A percentile compares a stretch with the other conserved stretches of the same genome.
Evolutionary conservation across 64 coral and sea anemone species (phyloP).

Genomic region (Exaiptasia diaphana): DNA sequence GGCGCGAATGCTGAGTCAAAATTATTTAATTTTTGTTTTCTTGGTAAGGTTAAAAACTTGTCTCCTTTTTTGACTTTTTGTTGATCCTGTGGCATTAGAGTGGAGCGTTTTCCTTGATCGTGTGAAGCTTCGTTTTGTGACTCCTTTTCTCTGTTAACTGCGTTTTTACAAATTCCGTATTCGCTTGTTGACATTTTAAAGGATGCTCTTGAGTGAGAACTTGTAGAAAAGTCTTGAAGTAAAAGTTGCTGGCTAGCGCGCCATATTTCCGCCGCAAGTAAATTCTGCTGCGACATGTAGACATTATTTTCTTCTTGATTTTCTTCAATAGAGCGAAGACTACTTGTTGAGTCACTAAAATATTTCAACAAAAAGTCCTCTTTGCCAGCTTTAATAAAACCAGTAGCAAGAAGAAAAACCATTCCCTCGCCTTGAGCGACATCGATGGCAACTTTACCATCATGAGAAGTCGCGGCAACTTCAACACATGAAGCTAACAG

Average conservation of each 20-base stretch:
- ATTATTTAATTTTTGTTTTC: conserved; percentile 13
- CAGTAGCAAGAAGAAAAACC: conserved; percentile 74
- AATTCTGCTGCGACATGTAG: conserved; percentile 14
- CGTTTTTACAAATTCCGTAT: not conserved
- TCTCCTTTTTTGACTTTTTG: not conserved
- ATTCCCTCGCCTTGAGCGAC: conserved; percentile 83
- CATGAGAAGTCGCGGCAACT: conserved; percentile 44
- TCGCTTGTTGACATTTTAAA: not conserved
- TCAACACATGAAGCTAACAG: conserved; percentile 68
- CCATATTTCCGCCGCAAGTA: conserved; percentile 55
- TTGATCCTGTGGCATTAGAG: not conserved
- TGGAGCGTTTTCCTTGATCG: conserved; percentile 25
- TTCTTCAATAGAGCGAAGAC: conserved; percentile 51
- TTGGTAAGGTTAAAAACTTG: not conserved
- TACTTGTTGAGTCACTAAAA: conserved; percentile 58
- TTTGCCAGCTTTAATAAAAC: conserved; percentile 76
- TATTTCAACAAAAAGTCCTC: conserved; percentile 69
- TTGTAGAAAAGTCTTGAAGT: not conserved
- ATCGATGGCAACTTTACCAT: conserved; percentile 78
- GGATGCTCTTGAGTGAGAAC: not conserved
- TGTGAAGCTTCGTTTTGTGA: not conserved
- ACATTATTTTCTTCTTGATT: not conserved
- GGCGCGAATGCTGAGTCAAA: conserved; percentile 79
- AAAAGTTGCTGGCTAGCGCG: conserved; percentile 81
- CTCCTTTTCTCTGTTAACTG: not conserved